Evolutionary conservation across 1,140 invertebrate species (phyloP).

Genomic region (Choristoneura fumiferana): DNA sequence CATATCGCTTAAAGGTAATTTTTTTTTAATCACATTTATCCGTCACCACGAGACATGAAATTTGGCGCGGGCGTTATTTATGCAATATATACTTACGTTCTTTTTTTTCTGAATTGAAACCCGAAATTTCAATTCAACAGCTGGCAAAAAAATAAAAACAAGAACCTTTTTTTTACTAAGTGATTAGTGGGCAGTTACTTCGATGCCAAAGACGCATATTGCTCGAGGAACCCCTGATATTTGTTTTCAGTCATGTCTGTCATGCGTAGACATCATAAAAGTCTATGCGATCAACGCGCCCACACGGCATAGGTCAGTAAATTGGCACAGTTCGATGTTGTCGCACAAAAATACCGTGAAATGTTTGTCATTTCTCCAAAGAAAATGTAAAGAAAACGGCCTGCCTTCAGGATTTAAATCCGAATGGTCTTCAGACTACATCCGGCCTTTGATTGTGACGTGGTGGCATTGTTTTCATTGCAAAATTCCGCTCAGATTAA

Average conservation of each 20-base stretch:
- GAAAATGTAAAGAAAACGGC: conserved; percentile 10
- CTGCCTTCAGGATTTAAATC: conserved; percentile 13
- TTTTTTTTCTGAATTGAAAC: no score
- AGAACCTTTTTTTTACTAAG: no score
- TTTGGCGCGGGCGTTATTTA: no score
- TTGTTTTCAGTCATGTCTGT: neutral
- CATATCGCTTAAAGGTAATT: no score
- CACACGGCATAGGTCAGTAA: conserved; percentile 42
- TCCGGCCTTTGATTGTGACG: neutral
- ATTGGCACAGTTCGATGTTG: conserved; percentile 44
- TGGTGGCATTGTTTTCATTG: conserved; percentile 2
- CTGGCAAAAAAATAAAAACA: no score
- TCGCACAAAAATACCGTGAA: conserved; percentile 20
- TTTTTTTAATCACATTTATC: no score
- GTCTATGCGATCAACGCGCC: neutral
- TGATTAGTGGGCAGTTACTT: no score
- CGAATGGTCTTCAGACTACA: neutral
- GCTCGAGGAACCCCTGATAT: neutral
- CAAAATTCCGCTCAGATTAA: neutral
- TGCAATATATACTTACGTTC: no score
- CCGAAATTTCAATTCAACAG: no score
- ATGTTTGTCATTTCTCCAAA: conserved; percentile 14
- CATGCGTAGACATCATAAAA: conserved; percentile 2
- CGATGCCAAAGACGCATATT: neutral
- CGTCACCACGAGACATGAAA: no score